Evolutionary conservation across 2,888 invertebrate species (phyloP), one percentile per base, ranked within the genome.

Genomic region (Lamproptera curius): DNA sequence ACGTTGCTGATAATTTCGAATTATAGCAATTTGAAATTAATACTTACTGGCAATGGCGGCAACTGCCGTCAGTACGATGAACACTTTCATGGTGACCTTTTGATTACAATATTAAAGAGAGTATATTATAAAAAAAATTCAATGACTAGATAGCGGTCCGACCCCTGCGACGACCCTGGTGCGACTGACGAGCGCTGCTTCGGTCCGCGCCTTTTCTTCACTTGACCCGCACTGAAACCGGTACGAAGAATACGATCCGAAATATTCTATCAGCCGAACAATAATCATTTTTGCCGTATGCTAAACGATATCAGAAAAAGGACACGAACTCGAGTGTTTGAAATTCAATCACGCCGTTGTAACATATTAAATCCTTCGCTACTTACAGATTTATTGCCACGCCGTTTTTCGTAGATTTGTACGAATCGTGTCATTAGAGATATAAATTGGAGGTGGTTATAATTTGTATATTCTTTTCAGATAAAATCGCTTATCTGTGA

Each of bases 21-120:
- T n/a, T n/a, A n/a, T n/a, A 23, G 23, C 23, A 23, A 23, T 23
- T 23, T 23, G 4, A 23, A 6, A 28, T 28, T 14, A 44, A 35
- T 40, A 84, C 86, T 87, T 76, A 87, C 87, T 84, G 70, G 87
- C 85, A 63, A 87, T 59, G 57, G 86, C 84, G 62, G 82, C 68
- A 62, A 73, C 73, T 53, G 86, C 80, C 63, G 84, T 73, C 63
- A 87, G 64, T 53, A 83, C 82, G 73, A 87, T 78, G 80, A 86
- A 84, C 82, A 86, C 86, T 86, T 85, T 87, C 87, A 87, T 87
- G 73, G 58, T 83, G 84, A 76, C 69, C 70, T 78, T 80, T 77
- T 62, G 63, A 70, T 78, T 73, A 65, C 56, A 59, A 69, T 65
- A 67, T 65, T 63, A 56, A 59, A 66, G 67, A 73, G 38, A 43